Conservation (phyloP, 2,113 vertebrate species). For the Melanostigma gelatinosum region DNA sequence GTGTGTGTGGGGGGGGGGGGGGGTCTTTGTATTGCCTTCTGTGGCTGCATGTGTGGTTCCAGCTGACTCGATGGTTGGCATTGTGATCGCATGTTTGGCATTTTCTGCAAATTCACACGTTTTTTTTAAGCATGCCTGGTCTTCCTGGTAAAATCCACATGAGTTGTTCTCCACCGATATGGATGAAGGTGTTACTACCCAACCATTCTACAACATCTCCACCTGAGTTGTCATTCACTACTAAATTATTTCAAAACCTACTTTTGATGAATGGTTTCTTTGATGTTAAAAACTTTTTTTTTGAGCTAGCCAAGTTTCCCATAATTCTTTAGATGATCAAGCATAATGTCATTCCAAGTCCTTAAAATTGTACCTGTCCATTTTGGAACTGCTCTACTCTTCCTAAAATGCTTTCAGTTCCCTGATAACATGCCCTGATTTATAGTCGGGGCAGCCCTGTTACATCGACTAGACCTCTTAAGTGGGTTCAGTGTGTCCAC, state of each 20-base stretch:
- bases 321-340: background rate
- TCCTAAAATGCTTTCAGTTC: background rate
- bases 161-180: background rate
- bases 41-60: background rate
- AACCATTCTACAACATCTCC: background rate
- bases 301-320: background rate
- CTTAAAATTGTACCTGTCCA: background rate
- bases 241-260: background rate
- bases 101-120: background rate
- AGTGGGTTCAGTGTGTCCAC: constrained; percentile 31
- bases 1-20: background rate
- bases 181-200: background rate
- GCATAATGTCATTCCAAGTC: background rate
- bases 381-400: background rate
- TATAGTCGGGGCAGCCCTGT: constrained; percentile 35
- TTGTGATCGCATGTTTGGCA: background rate
- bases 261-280: background rate
- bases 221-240: background rate
- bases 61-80: constrained; percentile 3
- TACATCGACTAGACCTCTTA: constrained; percentile 44
- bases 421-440: constrained; percentile 62
- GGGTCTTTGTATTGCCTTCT: constrained; percentile 2
- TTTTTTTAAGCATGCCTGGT: background rate
- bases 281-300: background rate
- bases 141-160: background rate